These are phyloP conservation scores for Drosophila percnosoma DNA, from an alignment of 2,888 invertebrate genomes.

Conservation along the genomic window DNA sequence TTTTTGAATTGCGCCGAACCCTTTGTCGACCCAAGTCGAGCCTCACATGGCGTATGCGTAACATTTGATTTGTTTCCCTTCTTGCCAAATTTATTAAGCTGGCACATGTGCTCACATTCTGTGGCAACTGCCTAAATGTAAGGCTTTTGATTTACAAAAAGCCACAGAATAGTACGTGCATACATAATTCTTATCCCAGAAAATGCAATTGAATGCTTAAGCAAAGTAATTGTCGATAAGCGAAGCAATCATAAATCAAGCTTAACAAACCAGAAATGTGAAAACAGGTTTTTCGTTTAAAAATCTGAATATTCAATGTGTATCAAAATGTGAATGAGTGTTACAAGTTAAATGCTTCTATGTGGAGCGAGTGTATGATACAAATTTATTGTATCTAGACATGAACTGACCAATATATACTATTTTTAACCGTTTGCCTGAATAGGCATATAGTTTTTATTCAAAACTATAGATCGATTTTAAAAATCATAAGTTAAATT, in stretches of 20 bases:
- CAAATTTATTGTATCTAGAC: not conserved
- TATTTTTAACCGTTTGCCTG: not conserved
- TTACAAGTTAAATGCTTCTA: not conserved
- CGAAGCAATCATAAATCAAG: not conserved
- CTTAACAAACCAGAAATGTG: not conserved
- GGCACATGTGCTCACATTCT: slow-evolving; percentile 47
- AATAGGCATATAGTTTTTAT: not conserved
- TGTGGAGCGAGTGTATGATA: not conserved
- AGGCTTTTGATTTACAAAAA: slow-evolving; percentile 19
- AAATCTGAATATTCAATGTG: not conserved
- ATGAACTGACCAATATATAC: not conserved
- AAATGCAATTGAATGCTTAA: slow-evolving; percentile 8
- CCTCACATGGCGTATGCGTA: slow-evolving; percentile 55
- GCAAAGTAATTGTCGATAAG: slow-evolving; percentile 1
- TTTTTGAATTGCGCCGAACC: slow-evolving; percentile 27
- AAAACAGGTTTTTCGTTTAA: not conserved
- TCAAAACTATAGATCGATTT: too few species aligned
- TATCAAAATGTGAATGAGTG: not conserved
- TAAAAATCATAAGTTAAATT: too few species aligned
- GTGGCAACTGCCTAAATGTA: slow-evolving; percentile 18
- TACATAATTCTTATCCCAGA: not conserved
- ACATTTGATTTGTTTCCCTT: slow-evolving; percentile 58
- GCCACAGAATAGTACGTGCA: not conserved
- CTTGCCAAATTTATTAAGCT: slow-evolving; percentile 41
- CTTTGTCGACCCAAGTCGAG: slow-evolving; percentile 5